Base-by-base conservation (phyloP, 1,140 invertebrate species). In the Steinernema khuongi region DNA sequence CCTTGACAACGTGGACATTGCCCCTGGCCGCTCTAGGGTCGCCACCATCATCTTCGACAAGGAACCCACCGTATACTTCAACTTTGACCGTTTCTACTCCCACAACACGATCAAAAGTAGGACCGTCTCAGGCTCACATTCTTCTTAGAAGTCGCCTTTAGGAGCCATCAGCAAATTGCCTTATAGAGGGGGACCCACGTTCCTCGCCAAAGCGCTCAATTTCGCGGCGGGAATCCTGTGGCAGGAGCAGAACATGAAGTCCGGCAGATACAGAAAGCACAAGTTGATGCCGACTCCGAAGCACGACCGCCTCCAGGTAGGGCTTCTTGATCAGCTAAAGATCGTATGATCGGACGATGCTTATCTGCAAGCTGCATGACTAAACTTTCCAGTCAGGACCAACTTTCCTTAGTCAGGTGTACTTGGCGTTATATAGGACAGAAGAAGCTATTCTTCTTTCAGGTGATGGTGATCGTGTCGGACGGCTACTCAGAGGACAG, bases 231-330 rank as follows among this genome's bases (percentile, higher is more conserved):
- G 81, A 30, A 68, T 83, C 17, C 72, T 82, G 11, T 81, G 77
- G 36, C 81, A 83, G 31, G 81, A 82, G 60, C 81, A 82, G 67
- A 82, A 83, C 72, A 71, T 82, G 79, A 82, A 82, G 72, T 41
- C 73, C 26, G 77, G 74, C n/a, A 76, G 67, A 17, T 31, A 78
- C 14, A 70, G 75, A 67, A 74, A 32, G 18, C 80, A 80, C 41
- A 73, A 77, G 31, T 68, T 71, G 18, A 70, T 83, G 71, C 81
- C 81, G 33, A 83, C 81, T 1, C 81, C 81, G 0, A 68, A 77
- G 71, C 81, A 82, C 71, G 81, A 82, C 43, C 44, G 81, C 36
- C 78, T 79, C 19, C 81, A 82, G 71, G 80, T 81, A 18, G 70
- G 28, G 26, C n/a, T n/a, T n/a, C n/a, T n/a, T n/a, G n/a, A n/a